Base-by-base conservation (phyloP, 2,888 invertebrate genomes). In the Cacoxenus indagator region DNA sequence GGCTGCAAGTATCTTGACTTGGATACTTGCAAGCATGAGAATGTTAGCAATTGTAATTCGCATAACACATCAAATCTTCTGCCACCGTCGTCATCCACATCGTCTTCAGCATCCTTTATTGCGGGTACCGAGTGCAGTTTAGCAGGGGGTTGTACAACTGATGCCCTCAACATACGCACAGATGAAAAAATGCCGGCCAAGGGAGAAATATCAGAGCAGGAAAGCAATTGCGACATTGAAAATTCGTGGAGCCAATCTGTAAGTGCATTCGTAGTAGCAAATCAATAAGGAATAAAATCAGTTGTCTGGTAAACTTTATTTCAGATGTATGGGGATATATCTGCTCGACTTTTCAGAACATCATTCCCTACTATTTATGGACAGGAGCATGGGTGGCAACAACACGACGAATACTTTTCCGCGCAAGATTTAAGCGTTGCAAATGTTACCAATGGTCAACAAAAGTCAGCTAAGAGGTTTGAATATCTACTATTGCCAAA, bases 141-240 rank as follows among this genome's bases (percentile, higher is more conserved):
- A 69, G 86, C 86, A 0, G 84, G 84, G 2, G 84, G 84, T 3
- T 76, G 77, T 59, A 78, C 81, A 11, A 70, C 77, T 3, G 81
- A 75, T 26, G 90, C 90, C 76, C 88, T 95, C 59, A 93, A 95
- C 84, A 95, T 96, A 80, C 91, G 94, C 77, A 92, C 95, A 0
- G 95, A 96, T 83, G 96, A 96, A 87, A 92, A 93, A 75, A 95
- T 96, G 95, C 95, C 96, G 45, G 93, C 95, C 0, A 91, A 94
- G 72, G 95, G 95, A 0, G 96, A 96, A 88, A 90, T 96, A 51
- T 95, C 95, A 14, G 95, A 95, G 17, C 95, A 95, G 85, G 96
- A 95, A 85, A 95, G 95, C 88, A 93, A 94, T 83, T 95, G 94
- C 11, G 93, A 93, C 76, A 93, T 93, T 84, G 95, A 95, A 77